A percentile compares a stretch with the other conserved stretches of the same genome.
Conservation (phyloP, 2,888 invertebrate genomes). For the Idaea straminata region DNA sequence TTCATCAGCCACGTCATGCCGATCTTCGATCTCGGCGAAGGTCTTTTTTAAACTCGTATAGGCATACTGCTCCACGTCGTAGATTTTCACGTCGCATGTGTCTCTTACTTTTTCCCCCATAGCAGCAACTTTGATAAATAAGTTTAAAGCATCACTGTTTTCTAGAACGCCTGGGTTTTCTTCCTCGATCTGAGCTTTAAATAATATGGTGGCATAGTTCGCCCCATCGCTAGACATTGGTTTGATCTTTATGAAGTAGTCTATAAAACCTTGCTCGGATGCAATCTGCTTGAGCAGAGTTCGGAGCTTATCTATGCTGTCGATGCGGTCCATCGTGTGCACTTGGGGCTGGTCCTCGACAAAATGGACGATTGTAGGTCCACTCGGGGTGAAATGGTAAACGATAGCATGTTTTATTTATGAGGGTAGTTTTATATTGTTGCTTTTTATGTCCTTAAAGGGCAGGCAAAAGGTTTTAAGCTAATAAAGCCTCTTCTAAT, state of each 20-base stretch:
- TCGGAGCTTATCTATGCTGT: neutral
- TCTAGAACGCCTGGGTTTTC: neutral
- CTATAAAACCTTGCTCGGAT: neutral
- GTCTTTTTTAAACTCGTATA: conserved; percentile 12
- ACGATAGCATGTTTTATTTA: neutral
- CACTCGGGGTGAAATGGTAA: neutral
- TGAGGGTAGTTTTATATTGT: neutral
- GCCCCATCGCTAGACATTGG: neutral
- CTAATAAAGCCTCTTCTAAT: too few species aligned
- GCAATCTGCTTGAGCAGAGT: neutral
- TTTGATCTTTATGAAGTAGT: neutral
- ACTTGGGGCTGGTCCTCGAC: neutral
- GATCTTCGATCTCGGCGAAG: conserved; percentile 35
- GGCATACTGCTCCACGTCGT: neutral
- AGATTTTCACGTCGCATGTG: neutral
- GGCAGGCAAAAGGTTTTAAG: too few species aligned
- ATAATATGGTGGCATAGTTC: neutral
- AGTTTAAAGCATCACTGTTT: neutral
- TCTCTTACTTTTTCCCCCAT: neutral
- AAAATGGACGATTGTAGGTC: neutral
- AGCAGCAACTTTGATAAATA: conserved; percentile 8
- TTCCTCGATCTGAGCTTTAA: neutral
- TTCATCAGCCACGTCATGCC: conserved; percentile 32
- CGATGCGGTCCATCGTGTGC: neutral
- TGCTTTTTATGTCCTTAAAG: neutral